Percentiles rank a stretch among this genome's conserved stretches.
Conservation (phyloP, 2,888 invertebrate genomes). For the Ichneumon xanthorius region DNA sequence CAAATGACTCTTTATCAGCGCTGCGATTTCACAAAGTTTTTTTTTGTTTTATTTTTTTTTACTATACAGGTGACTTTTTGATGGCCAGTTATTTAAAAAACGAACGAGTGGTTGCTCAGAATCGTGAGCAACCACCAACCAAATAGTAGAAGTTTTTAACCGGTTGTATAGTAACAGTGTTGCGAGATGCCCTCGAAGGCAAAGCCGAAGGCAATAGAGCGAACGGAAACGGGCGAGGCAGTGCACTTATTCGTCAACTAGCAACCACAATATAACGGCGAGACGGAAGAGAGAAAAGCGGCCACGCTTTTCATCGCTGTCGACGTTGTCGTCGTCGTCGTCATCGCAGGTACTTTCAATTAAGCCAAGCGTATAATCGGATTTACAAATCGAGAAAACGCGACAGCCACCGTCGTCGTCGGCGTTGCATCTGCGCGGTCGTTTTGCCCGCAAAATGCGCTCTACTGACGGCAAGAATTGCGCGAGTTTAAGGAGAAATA, state of each 20-base stretch:
- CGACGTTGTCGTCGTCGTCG: slow-evolving; percentile 38
- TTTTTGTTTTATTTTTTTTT: background rate
- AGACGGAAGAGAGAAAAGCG: slow-evolving; percentile 40
- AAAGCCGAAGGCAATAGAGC: background rate
- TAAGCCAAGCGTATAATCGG: slow-evolving; percentile 65
- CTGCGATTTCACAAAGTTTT: background rate
- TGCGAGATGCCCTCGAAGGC: background rate
- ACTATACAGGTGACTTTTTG: background rate
- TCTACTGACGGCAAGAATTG: background rate
- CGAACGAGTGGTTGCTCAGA: background rate
- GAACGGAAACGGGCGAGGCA: background rate
- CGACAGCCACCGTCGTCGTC: slow-evolving; percentile 19
- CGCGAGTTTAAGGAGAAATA: background rate
- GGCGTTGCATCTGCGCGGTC: background rate
- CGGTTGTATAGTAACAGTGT: background rate
- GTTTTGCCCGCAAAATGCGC: slow-evolving; percentile 38
- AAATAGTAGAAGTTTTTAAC: slow-evolving; percentile 1
- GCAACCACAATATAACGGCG: slow-evolving; percentile 40
- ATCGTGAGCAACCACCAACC: background rate
- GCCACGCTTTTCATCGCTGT: slow-evolving; percentile 43
- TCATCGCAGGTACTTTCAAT: slow-evolving; percentile 58
- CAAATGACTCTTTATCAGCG: no score
- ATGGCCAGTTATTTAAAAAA: background rate
- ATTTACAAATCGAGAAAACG: slow-evolving; percentile 63
- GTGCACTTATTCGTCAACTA: slow-evolving; percentile 32